Conservation (phyloP, 1,140 invertebrate genomes). For the Bilobella aurantiaca region DNA sequence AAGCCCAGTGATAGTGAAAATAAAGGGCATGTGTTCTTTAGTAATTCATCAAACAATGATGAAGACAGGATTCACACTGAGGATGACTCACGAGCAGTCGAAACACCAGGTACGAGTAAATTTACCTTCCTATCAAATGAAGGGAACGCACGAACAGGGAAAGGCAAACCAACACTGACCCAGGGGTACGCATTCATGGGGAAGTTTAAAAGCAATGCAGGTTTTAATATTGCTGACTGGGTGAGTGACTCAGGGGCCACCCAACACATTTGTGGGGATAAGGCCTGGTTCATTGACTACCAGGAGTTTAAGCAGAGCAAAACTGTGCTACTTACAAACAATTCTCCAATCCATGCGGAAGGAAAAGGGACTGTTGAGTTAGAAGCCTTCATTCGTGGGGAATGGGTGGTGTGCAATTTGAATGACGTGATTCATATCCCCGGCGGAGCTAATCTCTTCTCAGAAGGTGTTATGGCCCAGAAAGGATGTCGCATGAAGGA, state of each 20-base stretch:
- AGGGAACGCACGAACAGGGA: too few species aligned
- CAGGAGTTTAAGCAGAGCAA: not conserved
- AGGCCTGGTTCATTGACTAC: not conserved
- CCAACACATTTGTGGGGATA: conserved; percentile 5
- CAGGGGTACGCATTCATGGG: not conserved
- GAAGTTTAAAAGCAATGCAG: not conserved
- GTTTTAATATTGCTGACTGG: not conserved
- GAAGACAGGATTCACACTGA: not conserved
- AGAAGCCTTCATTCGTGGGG: not conserved
- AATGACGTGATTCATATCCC: conserved; percentile 16
- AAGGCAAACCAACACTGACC: too few species aligned
- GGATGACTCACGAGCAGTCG: too few species aligned
- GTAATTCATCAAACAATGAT: not conserved
- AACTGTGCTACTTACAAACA: not conserved
- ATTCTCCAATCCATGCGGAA: not conserved
- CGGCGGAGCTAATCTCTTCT: conserved; percentile 18
- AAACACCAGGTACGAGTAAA: too few species aligned
- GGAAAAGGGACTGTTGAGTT: conserved; percentile 2
- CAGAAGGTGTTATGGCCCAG: conserved; percentile 16
- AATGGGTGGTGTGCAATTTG: not conserved
- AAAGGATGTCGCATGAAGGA: conserved; percentile 24
- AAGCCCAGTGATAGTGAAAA: not conserved
- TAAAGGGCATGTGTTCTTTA: not conserved
- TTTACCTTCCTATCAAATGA: too few species aligned
- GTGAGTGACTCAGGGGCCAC: conserved; percentile 2